Percentiles rank a stretch among this genome's conserved stretches.
phyloP scores from a whole-genome alignment of 2,113 vertebrate genomes.

The Chlorodrepanis virens region DNA sequence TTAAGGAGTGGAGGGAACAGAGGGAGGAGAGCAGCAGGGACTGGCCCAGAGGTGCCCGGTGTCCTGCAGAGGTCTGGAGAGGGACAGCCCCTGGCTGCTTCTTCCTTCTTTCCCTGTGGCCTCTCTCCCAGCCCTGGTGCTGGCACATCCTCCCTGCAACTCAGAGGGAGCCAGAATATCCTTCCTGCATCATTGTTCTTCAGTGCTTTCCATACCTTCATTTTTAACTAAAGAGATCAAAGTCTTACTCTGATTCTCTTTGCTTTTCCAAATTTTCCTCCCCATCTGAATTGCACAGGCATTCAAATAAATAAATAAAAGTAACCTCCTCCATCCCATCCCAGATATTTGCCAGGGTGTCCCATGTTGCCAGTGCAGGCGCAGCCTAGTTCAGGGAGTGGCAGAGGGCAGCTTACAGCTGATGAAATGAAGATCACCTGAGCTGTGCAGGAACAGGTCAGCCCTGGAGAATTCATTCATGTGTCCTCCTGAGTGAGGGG shows the following conservation, averaged over 20 bases:
- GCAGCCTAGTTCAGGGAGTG: not conserved
- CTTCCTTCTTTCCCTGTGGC: not conserved
- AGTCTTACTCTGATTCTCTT: not conserved
- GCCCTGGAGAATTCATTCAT: not conserved
- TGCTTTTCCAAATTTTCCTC: not conserved
- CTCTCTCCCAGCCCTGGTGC: not conserved
- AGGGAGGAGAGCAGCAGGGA: not conserved
- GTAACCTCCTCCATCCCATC: not conserved
- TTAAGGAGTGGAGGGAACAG: not conserved
- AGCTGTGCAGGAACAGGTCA: not conserved
- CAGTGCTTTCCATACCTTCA: not conserved
- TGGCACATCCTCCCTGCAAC: not conserved
- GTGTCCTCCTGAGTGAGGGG: accelerated
- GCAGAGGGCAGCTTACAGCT: not conserved
- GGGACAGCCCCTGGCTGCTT: not conserved
- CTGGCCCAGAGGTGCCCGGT: not conserved
- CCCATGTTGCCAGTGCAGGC: accelerated
- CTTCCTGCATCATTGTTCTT: not conserved
- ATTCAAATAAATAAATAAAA: not conserved
- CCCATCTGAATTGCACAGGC: not conserved
- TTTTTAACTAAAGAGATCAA: not conserved
- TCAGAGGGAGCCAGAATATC: not conserved
- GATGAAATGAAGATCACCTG: not conserved
- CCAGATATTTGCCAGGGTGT: not conserved
- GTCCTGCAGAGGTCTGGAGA: not conserved